Base-by-base conservation (phyloP, 2,797 vertebrate species). In the Hyperoplus lanceolatus region DNA sequence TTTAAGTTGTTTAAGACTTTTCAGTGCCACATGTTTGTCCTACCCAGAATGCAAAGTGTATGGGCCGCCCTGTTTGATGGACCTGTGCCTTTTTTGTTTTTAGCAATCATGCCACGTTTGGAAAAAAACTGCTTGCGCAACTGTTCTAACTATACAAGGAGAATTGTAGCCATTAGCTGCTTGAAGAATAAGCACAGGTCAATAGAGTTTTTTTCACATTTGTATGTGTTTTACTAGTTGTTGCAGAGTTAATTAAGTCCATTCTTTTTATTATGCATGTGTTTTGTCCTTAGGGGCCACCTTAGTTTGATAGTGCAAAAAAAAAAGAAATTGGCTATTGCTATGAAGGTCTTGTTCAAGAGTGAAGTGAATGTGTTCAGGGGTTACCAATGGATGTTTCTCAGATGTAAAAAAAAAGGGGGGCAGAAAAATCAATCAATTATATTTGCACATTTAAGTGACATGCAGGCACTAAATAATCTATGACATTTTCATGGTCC, bases 401-500 rank as follows among this genome's bases (percentile, higher is more conserved):
- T n/a, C 21, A 53, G 54, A 11, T 12, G 54, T 56, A 21, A n/a
- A 45, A 57, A 42, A 42, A 54, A 59, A 43, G 18, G 36, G 18
- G 36, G 2, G 8, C 54, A 29, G 15, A 18, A 46, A 46, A 45
- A 61, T 29, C 29, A 29, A 29, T 29, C 2, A 29, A 29, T 29
- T 29, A 60, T 11, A 50, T 49, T 15, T 54, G 67, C 39, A 77
- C 49, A 87, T 63, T 77, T 42, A 73, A 64, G 4, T 55, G 77
- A 72, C 84, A 91, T 91, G 90, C 87, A 90, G 86, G 82, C 83
- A 81, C 78, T 77, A 88, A 82, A 80, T 79, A 14, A 75, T 76
- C 81, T 18, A 80, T 56, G 68, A 86, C 72, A 82, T 80, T 73
- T 80, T 81, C 43, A 14, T 72, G 79, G 76, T 85, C 65, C 16